phyloP scores from a whole-genome alignment of 2,888 invertebrate species.

The Galeruca laticollis region DNA sequence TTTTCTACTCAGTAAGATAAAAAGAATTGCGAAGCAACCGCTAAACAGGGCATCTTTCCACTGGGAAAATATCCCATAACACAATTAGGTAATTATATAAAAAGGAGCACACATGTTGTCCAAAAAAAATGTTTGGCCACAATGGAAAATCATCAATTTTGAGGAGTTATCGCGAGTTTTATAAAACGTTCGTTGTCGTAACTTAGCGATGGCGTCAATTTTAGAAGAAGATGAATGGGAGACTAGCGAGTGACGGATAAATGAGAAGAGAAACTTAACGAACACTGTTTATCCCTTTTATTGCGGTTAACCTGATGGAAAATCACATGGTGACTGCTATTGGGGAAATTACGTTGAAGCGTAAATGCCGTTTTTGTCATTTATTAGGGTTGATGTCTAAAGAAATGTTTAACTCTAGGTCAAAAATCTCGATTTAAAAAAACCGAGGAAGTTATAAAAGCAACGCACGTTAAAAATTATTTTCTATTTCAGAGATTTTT shows the following conservation, averaged over 20 bases:
- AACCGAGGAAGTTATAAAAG: too few species aligned
- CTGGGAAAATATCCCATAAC: too few species aligned
- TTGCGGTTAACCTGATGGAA: slow-evolving; percentile 40
- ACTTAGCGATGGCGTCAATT: slow-evolving; percentile 41
- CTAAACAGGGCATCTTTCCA: too few species aligned
- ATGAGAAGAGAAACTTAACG: slow-evolving; percentile 54
- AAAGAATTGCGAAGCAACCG: too few species aligned
- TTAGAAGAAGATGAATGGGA: slow-evolving; percentile 55
- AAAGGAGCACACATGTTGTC: not conserved
- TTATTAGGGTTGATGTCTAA: not conserved
- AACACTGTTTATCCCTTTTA: slow-evolving; percentile 50
- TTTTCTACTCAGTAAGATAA: too few species aligned
- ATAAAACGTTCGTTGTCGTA: slow-evolving; percentile 18
- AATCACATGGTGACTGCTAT: slow-evolving; percentile 15
- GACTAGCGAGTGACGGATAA: slow-evolving; percentile 51
- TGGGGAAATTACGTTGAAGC: slow-evolving; percentile 6
- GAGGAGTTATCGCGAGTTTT: slow-evolving; percentile 23
- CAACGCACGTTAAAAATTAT: too few species aligned
- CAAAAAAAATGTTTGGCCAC: not conserved
- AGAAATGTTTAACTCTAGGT: not conserved
- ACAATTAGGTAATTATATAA: not conserved
- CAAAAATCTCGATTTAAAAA: too few species aligned
- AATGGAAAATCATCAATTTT: slow-evolving; percentile 23
- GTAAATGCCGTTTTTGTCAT: slow-evolving; percentile 1
- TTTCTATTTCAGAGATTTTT: too few species aligned